Evolutionary conservation across 1,140 invertebrate genomes (phyloP), one percentile per base, ranked within the genome.

Genomic region (Drosophila parabipectinata): DNA sequence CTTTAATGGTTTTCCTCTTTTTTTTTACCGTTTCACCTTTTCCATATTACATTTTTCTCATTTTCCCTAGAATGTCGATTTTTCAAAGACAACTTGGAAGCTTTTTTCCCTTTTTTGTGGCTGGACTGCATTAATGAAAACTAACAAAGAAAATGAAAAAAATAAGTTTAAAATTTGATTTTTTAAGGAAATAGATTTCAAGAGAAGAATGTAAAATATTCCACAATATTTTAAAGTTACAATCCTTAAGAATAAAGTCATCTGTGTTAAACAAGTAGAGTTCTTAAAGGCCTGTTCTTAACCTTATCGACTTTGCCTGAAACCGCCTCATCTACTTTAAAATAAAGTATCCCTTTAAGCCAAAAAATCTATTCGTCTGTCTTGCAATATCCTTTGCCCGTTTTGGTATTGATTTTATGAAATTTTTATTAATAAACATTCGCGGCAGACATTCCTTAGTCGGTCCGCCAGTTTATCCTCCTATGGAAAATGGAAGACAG

Each of bases 381-480:
- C 21, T 34, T 57, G 26, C 44, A 57, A 57, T 50, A 69, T 50
- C 44, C 45, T 39, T 28, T 34, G 34, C 41, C 12, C 9, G 21
- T 18, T 14, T 24, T 63, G 47, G 62, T 87, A 85, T 85, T 78
- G 82, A 85, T 85, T 85, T 85, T 78, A 77, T 78, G 62, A 87
- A 77, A 77, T 84, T 83, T 83, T 84, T 85, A 87, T 87, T 87
- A 87, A 87, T 87, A 88, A 83, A 87, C 71, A 87, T 87, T 88
- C 82, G 75, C 68, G 75, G 77, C 79, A 82, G 73, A 87, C 41
- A 44, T 88, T 74, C 72, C 57, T 28, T 18, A 37, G 44, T 18
- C 24, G 6, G 7, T 14, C 32, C 56, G 4, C 45, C 63, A 8
- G 44, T 34, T 37, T 50, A 15, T 4, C 30, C 24, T 52, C 48